These are phyloP conservation scores for Sebastes steindachneri DNA, from an alignment of 2,797 vertebrate species.

Conservation along the genomic window DNA sequence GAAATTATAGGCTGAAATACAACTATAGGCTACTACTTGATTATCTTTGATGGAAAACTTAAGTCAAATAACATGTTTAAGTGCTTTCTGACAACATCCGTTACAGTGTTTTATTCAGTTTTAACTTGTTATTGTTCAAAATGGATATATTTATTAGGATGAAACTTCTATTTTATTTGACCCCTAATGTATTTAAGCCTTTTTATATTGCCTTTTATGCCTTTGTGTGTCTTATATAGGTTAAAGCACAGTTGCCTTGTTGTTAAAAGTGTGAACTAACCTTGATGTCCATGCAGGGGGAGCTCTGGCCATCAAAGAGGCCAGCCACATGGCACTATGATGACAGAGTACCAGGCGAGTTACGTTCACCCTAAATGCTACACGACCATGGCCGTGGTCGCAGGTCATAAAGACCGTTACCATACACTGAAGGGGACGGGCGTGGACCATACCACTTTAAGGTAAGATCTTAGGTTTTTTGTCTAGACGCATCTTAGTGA, in stretches of 20 bases:
- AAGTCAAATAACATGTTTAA: background rate
- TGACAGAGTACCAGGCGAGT: conserved; percentile 64
- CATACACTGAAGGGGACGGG: background rate
- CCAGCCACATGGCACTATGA: background rate
- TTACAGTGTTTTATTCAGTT: background rate
- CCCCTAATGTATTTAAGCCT: background rate
- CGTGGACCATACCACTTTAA: background rate
- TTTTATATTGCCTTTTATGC: background rate
- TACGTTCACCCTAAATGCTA: conserved; percentile 14
- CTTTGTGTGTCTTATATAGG: too few relatives aligned
- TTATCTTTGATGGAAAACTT: background rate
- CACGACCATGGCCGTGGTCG: background rate
- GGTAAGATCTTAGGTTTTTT: conserved; percentile 19
- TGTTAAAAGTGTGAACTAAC: background rate
- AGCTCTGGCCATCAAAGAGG: background rate
- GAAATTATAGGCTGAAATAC: background rate
- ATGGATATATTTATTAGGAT: too few relatives aligned
- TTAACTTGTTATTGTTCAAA: background rate
- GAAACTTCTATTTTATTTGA: background rate
- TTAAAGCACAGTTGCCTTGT: background rate
- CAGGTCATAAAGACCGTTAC: too few relatives aligned
- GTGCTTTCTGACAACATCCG: background rate
- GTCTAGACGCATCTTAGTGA: background rate
- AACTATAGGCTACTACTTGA: background rate
- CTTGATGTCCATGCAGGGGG: conserved; percentile 25